A percentile compares a stretch with the other conserved stretches of the same genome.
Evolutionary conservation across 2,113 vertebrate species (phyloP).

Genomic region (Acanthochromis polyacanthus): DNA sequence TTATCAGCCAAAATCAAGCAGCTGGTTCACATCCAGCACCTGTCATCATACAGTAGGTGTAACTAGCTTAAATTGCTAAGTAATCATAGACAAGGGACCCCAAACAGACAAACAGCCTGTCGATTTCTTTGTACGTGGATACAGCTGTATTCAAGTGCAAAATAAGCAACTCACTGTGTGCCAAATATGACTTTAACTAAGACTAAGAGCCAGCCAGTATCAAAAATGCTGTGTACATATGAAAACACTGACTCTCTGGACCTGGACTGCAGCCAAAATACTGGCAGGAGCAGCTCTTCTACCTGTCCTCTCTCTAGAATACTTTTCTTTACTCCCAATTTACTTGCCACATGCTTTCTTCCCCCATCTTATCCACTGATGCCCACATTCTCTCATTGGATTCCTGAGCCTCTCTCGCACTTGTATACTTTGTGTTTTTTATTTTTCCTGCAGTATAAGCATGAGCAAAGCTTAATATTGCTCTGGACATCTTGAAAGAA

Average conservation of each 20-base stretch:
- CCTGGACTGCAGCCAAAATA: not conserved
- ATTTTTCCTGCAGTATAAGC: slow-evolving; percentile 27
- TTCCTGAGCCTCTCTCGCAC: not conserved
- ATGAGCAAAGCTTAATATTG: slow-evolving; percentile 40
- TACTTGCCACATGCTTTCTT: slow-evolving; percentile 11
- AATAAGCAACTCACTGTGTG: not conserved
- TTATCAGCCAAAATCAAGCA: not conserved
- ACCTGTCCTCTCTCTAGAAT: not conserved
- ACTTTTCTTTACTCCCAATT: not conserved
- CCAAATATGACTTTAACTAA: not conserved
- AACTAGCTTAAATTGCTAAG: not conserved
- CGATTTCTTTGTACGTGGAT: no score
- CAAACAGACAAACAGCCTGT: no score
- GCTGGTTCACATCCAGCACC: not conserved
- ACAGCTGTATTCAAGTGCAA: no score
- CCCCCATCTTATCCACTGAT: slow-evolving; percentile 21
- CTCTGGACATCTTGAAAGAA: slow-evolving; percentile 42
- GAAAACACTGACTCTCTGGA: not conserved
- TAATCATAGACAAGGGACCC: no score
- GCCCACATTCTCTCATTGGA: slow-evolving; percentile 17
- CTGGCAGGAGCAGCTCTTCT: slow-evolving; percentile 1
- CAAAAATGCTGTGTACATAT: not conserved
- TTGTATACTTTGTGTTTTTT: slow-evolving; percentile 33
- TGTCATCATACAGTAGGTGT: not conserved
- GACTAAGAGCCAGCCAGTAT: not conserved